phyloP scores from a whole-genome alignment of 1,140 invertebrate species.

The Aricia agestis region DNA sequence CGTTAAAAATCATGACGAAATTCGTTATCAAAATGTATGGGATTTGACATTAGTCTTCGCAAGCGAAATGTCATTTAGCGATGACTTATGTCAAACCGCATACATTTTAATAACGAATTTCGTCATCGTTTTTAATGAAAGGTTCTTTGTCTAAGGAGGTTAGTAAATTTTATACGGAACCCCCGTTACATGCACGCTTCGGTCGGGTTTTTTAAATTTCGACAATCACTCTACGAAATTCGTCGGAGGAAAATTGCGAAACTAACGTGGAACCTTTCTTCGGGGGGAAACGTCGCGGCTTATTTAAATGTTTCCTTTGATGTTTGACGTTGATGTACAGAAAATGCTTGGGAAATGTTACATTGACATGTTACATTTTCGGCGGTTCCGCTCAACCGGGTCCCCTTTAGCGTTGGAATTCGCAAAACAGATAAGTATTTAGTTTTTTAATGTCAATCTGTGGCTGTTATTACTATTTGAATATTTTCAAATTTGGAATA shows the following conservation, averaged over 20 bases:
- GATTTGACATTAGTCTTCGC: too few relatives aligned
- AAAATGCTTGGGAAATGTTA: background rate
- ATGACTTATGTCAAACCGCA: too few relatives aligned
- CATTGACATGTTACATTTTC: background rate
- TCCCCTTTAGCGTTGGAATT: background rate
- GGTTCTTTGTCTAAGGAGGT: too few relatives aligned
- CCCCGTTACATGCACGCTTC: background rate
- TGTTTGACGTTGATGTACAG: background rate
- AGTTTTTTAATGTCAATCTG: too few relatives aligned
- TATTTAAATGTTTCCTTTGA: constrained; percentile 3
- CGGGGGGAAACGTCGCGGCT: background rate
- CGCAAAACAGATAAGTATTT: too few relatives aligned
- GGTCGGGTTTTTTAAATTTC: background rate
- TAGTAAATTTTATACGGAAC: background rate
- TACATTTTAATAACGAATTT: too few relatives aligned
- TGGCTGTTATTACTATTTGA: too few relatives aligned
- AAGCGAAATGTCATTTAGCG: too few relatives aligned
- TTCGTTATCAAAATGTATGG: too few relatives aligned
- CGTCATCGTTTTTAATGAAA: too few relatives aligned
- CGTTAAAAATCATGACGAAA: too few relatives aligned
- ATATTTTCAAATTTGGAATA: too few relatives aligned
- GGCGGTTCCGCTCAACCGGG: background rate
- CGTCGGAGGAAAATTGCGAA: background rate
- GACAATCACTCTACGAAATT: background rate
- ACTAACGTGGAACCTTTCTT: constrained; percentile 2